These are phyloP conservation scores for Corythornis madagascariensis DNA, from an alignment of 2,113 vertebrate genomes.

Conservation along the genomic window DNA sequence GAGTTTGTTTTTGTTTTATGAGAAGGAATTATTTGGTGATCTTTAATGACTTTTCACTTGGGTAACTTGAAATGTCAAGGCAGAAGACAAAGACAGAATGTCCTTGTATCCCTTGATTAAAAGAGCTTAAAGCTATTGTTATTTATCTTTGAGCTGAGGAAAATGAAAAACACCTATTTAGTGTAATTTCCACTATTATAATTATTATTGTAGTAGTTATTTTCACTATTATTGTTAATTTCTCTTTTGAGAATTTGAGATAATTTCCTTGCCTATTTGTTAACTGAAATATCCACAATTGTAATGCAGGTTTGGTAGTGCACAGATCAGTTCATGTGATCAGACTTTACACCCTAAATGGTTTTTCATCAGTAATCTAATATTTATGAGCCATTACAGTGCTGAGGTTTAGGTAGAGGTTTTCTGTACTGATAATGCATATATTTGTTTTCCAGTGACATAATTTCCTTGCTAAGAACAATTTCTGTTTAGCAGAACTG, in stretches of 20 bases:
- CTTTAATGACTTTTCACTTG: slow-evolving; percentile 28
- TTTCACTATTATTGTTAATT: neutral
- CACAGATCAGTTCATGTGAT: neutral
- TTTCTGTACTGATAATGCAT: slow-evolving; percentile 1
- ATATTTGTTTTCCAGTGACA: slow-evolving; percentile 14
- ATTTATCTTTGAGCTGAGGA: slow-evolving; percentile 44
- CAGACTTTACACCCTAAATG: neutral
- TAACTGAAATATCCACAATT: neutral
- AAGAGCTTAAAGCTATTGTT: slow-evolving; percentile 32
- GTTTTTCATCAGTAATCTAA: slow-evolving; percentile 8
- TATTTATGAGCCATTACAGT: neutral
- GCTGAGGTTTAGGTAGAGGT: neutral
- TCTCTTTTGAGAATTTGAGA: neutral
- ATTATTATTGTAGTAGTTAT: neutral
- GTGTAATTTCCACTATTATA: neutral
- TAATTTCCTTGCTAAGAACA: slow-evolving; percentile 4
- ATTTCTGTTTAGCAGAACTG: neutral
- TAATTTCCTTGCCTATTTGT: neutral
- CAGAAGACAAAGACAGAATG: slow-evolving; percentile 17
- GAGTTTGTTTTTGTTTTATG: neutral
- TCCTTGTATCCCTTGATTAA: slow-evolving; percentile 17
- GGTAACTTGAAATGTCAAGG: slow-evolving; percentile 15
- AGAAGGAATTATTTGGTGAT: neutral
- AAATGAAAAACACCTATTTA: neutral
- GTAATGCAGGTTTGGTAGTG: neutral